Evolutionary conservation across 2,888 invertebrate species (phyloP).

Genomic region (Bembecia ichneumoniformis): DNA sequence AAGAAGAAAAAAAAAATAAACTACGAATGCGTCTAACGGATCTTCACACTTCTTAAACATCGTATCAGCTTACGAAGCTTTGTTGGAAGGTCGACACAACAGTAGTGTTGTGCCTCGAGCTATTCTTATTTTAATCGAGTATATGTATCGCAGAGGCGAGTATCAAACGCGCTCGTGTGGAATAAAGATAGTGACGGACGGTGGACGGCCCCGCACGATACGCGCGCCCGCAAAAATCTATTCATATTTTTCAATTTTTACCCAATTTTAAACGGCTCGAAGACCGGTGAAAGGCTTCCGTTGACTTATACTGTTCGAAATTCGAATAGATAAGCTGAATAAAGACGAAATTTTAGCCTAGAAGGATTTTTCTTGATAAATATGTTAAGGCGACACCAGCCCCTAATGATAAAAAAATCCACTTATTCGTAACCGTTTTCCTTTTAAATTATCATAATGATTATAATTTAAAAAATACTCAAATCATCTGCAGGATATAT

Average conservation of each 20-base stretch:
- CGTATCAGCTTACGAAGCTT: slow-evolving; percentile 32
- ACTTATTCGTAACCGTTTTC: no score
- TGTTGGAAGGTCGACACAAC: slow-evolving; percentile 40
- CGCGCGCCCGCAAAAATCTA: slow-evolving; percentile 39
- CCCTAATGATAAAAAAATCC: no score
- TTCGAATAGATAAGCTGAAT: background rate
- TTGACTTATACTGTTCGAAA: background rate
- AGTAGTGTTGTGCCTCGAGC: slow-evolving; percentile 51
- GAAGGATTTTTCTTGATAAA: background rate
- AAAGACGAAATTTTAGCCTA: background rate
- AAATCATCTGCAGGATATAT: no score
- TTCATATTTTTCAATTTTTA: slow-evolving; percentile 54
- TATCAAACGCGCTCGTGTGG: slow-evolving; percentile 58
- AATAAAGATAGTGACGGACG: slow-evolving; percentile 65
- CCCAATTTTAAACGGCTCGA: slow-evolving; percentile 18
- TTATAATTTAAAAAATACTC: no score
- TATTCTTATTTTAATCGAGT: slow-evolving; percentile 67
- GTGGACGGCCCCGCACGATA: slow-evolving; percentile 42
- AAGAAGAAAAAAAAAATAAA: slow-evolving; percentile 11
- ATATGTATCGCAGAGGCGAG: slow-evolving; percentile 50
- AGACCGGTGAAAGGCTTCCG: slow-evolving; percentile 2
- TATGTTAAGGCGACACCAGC: no score
- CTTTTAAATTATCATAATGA: no score
- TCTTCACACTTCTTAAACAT: slow-evolving; percentile 14
- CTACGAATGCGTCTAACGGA: slow-evolving; percentile 9